These are phyloP conservation scores for Argya squamiceps DNA, from an alignment of 2,797 vertebrate genomes.

Conservation along the genomic window DNA sequence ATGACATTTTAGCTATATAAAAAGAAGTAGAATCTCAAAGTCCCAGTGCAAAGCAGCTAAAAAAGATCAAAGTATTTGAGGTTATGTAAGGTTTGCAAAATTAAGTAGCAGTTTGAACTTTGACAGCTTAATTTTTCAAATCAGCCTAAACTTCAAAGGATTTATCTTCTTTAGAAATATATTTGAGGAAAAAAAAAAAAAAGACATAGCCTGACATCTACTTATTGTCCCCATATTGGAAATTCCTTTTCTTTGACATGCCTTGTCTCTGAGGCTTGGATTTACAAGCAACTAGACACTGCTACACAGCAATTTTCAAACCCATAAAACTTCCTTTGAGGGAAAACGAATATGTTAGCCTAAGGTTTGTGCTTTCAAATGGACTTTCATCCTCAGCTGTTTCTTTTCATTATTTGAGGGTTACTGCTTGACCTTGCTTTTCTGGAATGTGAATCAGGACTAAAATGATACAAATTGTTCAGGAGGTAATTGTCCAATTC, in stretches of 20 bases:
- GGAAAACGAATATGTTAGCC: background rate
- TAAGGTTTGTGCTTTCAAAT: constrained; percentile 20
- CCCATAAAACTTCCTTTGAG: background rate
- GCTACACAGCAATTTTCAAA: constrained; percentile 6
- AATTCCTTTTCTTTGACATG: constrained; percentile 1
- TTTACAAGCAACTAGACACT: constrained; percentile 38
- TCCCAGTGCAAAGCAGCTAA: background rate
- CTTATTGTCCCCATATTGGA: constrained; percentile 11
- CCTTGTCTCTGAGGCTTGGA: background rate
- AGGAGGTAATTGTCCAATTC: background rate
- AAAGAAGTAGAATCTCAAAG: background rate
- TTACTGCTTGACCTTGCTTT: background rate
- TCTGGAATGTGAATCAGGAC: background rate
- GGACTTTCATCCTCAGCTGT: background rate
- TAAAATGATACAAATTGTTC: background rate
- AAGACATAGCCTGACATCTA: background rate
- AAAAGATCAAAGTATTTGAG: constrained; percentile 61
- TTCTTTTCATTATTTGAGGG: constrained; percentile 13
- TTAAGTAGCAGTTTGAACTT: constrained; percentile 41
- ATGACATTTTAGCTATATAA: background rate
- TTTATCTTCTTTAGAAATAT: constrained; percentile 31
- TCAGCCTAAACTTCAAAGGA: constrained; percentile 57
- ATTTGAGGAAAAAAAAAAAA: background rate
- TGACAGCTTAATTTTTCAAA: constrained; percentile 41
- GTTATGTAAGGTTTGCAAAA: constrained; percentile 36